Evolutionary conservation across 2,888 invertebrate species (phyloP).

Genomic region (Pomacea canaliculata): DNA sequence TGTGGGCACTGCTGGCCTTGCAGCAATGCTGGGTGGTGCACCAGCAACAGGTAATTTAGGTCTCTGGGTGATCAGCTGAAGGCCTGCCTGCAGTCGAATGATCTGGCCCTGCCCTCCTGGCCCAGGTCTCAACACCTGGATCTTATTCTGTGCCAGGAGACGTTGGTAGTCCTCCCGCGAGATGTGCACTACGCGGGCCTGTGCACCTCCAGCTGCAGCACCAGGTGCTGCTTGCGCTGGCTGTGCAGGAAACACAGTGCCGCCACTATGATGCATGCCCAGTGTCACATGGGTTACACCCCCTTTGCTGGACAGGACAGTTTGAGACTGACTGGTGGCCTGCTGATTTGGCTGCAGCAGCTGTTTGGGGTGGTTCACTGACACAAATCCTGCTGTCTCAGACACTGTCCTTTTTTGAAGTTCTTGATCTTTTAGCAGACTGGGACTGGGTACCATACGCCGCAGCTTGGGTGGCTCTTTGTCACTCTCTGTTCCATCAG

Average conservation of each 20-base stretch:
- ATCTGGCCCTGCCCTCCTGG: conserved; percentile 29
- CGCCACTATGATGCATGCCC: conserved; percentile 16
- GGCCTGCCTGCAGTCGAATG: conserved; percentile 31
- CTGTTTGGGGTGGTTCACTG: not conserved
- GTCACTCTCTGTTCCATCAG: conserved; percentile 7
- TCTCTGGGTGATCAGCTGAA: conserved; percentile 22
- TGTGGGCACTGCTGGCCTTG: not conserved
- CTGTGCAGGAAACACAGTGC: not conserved
- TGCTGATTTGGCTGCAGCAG: not conserved
- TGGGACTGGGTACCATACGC: conserved; percentile 21
- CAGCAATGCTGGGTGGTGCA: not conserved
- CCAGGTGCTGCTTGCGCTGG: not conserved
- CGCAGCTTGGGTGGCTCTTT: conserved; percentile 19
- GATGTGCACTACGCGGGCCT: conserved; percentile 31
- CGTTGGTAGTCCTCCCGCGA: conserved; percentile 34
- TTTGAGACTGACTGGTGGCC: not conserved
- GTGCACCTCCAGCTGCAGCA: not conserved
- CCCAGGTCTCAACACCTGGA: conserved; percentile 23
- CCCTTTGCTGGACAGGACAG: not conserved
- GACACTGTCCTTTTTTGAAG: not conserved
- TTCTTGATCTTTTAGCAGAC: conserved; percentile 6
- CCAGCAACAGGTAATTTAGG: not conserved
- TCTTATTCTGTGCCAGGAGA: conserved; percentile 34
- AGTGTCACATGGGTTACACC: conserved; percentile 10
- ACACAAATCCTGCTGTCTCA: not conserved